Percentiles rank a stretch among this genome's conserved stretches.
Conservation (phyloP, 2,113 vertebrate species). For the Larimichthys polyactis region DNA sequence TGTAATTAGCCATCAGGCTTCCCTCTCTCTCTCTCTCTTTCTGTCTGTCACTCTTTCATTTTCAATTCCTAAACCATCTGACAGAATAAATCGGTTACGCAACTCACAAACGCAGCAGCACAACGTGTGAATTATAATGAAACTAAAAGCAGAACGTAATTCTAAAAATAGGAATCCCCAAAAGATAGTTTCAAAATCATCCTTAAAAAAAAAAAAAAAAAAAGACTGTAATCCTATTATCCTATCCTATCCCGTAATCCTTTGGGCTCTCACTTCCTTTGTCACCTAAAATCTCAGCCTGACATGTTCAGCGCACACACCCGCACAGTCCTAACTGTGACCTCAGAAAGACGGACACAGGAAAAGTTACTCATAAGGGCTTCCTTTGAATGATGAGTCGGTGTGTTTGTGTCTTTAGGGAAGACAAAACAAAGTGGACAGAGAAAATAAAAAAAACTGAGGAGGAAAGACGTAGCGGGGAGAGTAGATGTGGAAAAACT, state of each 20-base stretch:
- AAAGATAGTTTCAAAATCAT: neutral
- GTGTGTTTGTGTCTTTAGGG: constrained; percentile 1
- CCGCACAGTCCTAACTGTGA: neutral
- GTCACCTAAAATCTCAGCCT: neutral
- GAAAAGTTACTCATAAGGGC: neutral
- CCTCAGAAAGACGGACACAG: neutral
- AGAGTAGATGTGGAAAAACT: neutral
- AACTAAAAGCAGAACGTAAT: neutral
- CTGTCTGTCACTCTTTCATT: constrained; percentile 28
- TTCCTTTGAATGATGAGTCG: constrained; percentile 31
- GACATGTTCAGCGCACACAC: neutral
- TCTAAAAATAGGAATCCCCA: neutral
- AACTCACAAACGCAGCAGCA: neutral
- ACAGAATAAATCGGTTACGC: neutral
- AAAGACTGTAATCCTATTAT: neutral
- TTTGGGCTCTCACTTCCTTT: constrained; percentile 54
- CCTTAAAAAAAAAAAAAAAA: too few species aligned
- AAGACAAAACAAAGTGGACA: constrained; percentile 36
- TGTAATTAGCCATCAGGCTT: constrained; percentile 39
- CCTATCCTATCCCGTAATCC: too few species aligned
- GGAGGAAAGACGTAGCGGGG: neutral
- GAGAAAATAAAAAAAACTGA: neutral
- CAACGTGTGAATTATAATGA: neutral
- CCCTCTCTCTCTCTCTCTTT: constrained; percentile 8
- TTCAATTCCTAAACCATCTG: constrained; percentile 8